These are phyloP conservation scores for Dermochelys coriacea DNA, from an alignment of 2,797 vertebrate genomes.

Conservation along the genomic window DNA sequence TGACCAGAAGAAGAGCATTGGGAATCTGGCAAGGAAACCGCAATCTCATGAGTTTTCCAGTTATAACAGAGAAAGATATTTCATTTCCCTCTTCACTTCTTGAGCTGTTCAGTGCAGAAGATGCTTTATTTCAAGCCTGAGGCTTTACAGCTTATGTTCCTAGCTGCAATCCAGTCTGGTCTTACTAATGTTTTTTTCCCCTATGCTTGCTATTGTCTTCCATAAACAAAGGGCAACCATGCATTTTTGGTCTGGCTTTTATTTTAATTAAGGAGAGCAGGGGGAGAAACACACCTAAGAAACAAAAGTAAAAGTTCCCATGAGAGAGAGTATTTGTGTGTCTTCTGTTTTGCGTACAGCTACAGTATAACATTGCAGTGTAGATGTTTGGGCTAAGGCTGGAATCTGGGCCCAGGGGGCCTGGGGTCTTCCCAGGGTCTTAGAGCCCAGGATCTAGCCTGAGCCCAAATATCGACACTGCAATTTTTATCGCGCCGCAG, in stretches of 20 bases:
- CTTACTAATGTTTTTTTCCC: background rate
- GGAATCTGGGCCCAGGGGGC: background rate
- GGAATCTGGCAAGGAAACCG: background rate
- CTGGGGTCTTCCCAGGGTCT: background rate
- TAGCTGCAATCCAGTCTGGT: background rate
- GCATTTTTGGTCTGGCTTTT: background rate
- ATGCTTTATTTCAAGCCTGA: background rate
- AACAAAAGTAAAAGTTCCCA: background rate
- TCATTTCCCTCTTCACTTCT: background rate
- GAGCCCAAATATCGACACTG: background rate
- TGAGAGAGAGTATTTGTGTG: background rate
- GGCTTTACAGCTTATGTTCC: background rate
- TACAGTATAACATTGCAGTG: background rate
- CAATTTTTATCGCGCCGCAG: background rate
- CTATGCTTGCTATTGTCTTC: background rate
- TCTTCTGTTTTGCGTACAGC: background rate
- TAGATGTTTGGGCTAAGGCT: background rate
- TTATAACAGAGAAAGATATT: background rate
- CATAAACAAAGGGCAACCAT: background rate
- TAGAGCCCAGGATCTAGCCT: background rate
- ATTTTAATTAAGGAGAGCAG: background rate
- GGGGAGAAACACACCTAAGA: background rate
- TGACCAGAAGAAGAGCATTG: background rate
- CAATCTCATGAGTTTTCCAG: background rate
- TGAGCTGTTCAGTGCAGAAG: background rate